Evolutionary conservation across 1,140 invertebrate genomes (phyloP).

Genomic region (Mamestra configurata): DNA sequence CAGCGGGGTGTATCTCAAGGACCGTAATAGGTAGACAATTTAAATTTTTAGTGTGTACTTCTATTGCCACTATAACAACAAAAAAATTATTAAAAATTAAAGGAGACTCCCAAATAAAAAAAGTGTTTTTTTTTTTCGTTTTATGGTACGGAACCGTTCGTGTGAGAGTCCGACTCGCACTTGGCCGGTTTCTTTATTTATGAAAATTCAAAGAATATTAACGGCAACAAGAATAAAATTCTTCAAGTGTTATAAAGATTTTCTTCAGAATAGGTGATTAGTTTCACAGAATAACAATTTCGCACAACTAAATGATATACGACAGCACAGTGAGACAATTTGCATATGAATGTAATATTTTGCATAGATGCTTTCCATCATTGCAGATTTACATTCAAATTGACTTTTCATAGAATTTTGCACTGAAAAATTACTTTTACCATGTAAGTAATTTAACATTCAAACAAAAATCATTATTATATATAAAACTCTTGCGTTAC

Average conservation of each 20-base stretch:
- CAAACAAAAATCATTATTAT: too few species aligned
- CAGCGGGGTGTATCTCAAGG: too few species aligned
- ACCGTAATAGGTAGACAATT: too few species aligned
- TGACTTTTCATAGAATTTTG: constrained; percentile 28
- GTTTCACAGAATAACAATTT: constrained; percentile 37
- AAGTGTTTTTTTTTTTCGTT: too few species aligned
- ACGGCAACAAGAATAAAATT: neutral
- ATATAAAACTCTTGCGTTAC: too few species aligned
- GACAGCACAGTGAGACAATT: constrained; percentile 37
- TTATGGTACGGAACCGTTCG: too few species aligned
- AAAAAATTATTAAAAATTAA: too few species aligned
- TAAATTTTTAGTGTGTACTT: too few species aligned
- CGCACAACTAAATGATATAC: constrained; percentile 23
- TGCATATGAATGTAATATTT: constrained; percentile 38
- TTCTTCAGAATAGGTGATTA: neutral
- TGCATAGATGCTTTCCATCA: constrained; percentile 44
- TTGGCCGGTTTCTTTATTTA: neutral
- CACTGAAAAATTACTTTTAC: neutral
- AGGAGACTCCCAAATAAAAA: too few species aligned
- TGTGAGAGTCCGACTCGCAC: too few species aligned
- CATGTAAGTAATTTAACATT: neutral
- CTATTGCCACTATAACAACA: too few species aligned
- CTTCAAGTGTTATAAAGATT: constrained; percentile 14
- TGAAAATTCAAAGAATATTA: neutral
- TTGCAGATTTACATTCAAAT: constrained; percentile 44